Evolutionary conservation across 2,113 vertebrate species (phyloP), one percentile per base, ranked within the genome.

Genomic region (Oceanites oceanicus): DNA sequence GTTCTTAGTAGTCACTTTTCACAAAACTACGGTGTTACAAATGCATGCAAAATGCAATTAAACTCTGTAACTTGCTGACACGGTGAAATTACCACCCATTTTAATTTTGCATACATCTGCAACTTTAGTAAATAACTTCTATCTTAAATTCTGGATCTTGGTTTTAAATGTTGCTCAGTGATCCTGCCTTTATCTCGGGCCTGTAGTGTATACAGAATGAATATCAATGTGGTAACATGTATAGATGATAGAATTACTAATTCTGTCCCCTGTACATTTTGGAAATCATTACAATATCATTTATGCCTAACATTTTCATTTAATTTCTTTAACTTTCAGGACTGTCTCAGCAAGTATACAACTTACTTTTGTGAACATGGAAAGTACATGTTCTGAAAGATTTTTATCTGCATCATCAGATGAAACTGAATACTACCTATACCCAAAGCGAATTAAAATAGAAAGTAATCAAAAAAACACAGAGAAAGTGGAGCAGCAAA

Each of bases 261-360:
- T 42, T 53, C 72, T 65, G 13, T 88, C 42, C 80, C 59, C 18
- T 66, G 13, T 80, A 32, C 10, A 20, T 44, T 86, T 86, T 83
- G 18, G 8, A 86, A 94, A 63, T 44, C 1, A 9, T 78, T 85
- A 61, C 53, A 65, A 50, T 25, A 30, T 16, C 2, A 0, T 50
- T 85, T 74, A 50, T 74, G 19, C 18, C 44, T 94, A 82, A 86
- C 71, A n/a, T 7, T 42, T 88, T 5, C 59, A 44, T 82, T 38
- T 38, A 38, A 59, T 86, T 92, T 92, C 30, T 94, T 96, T 86
- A 70, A 55, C 27, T 95, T 97, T 97, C 77, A 97, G 93, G 74
- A 40, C 26, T 84, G 16, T 42, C 10, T 62, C 44, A 40, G 36
- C 34, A 92, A 81, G 79, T 61, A 47, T 4, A 53, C 9, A 62